phyloP scores from a whole-genome alignment of 1,140 invertebrate genomes.

The Agrypnia vestita region DNA sequence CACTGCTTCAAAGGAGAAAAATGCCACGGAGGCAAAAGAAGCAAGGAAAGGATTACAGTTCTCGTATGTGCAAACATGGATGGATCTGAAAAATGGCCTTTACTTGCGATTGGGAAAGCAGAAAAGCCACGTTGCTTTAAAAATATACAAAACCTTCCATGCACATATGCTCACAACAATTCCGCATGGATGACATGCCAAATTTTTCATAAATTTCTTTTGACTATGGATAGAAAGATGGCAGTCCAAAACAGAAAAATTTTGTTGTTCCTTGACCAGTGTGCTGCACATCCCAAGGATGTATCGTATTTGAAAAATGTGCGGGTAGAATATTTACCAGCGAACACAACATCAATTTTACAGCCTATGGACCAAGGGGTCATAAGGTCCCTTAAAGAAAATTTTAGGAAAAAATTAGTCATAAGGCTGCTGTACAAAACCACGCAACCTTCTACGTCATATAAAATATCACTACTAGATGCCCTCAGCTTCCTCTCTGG shows the following conservation, averaged over 20 bases:
- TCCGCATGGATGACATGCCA: neutral
- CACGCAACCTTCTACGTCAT: neutral
- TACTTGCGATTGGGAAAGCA: constrained; percentile 67
- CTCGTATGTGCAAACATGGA: constrained; percentile 67
- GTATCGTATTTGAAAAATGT: constrained; percentile 45
- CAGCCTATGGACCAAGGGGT: constrained; percentile 67
- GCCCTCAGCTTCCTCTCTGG: neutral
- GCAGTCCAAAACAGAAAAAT: neutral
- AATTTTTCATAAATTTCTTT: neutral
- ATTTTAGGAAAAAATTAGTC: constrained; percentile 55
- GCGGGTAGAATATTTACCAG: constrained; percentile 65
- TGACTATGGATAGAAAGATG: constrained; percentile 1
- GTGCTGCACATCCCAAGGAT: neutral
- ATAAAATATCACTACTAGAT: neutral
- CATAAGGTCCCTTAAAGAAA: constrained; percentile 61
- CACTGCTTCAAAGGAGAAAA: constrained; percentile 53
- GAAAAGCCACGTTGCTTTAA: constrained; percentile 64
- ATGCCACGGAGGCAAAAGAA: constrained; percentile 64
- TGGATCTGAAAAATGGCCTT: constrained; percentile 66
- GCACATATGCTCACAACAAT: neutral
- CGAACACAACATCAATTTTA: constrained; percentile 68
- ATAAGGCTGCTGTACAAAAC: neutral
- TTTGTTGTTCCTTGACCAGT: neutral
- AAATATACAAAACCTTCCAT: constrained; percentile 25
- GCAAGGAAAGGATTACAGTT: constrained; percentile 68